Percentiles rank a stretch among this genome's conserved stretches.
These are phyloP conservation scores for Drosophila funebris DNA, from an alignment of 1,140 invertebrate species.

Conservation along the genomic window DNA sequence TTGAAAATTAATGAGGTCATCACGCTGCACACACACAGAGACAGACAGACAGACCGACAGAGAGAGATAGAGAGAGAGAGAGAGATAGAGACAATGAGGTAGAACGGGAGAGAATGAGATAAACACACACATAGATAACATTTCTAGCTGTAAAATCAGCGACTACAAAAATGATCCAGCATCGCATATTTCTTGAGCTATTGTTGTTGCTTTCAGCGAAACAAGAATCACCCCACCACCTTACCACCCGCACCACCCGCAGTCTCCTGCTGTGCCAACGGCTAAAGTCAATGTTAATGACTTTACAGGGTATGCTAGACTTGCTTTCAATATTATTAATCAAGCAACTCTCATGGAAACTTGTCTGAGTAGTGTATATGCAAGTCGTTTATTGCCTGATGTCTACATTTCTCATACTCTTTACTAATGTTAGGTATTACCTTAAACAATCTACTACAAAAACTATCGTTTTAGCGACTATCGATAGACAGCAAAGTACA, in stretches of 20 bases:
- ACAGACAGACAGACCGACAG: not conserved
- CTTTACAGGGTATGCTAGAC: not conserved
- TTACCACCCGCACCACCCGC: not conserved
- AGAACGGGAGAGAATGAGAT: not conserved
- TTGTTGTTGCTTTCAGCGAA: slow-evolving; percentile 25
- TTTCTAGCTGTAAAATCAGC: slow-evolving; percentile 39
- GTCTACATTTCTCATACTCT: no score
- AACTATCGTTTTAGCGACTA: no score
- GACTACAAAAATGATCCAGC: slow-evolving; percentile 36
- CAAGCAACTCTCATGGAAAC: no score
- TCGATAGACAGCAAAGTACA: no score
- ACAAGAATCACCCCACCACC: not conserved
- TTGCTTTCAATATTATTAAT: not conserved
- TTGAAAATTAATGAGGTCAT: slow-evolving; percentile 84
- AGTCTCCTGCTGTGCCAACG: not conserved
- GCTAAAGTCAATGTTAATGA: slow-evolving; percentile 35
- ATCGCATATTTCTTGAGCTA: slow-evolving; percentile 35
- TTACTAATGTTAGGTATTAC: no score
- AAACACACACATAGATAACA: slow-evolving; percentile 10
- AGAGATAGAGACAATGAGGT: not conserved
- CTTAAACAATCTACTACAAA: no score
- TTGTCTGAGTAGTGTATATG: no score
- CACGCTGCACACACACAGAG: slow-evolving; percentile 48
- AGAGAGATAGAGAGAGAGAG: not conserved
- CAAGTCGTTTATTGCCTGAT: no score